A percentile compares a stretch with the other conserved stretches of the same genome.
phyloP scores from a whole-genome alignment of 2,113 vertebrate species.

The Neodontobutis hainanensis region DNA sequence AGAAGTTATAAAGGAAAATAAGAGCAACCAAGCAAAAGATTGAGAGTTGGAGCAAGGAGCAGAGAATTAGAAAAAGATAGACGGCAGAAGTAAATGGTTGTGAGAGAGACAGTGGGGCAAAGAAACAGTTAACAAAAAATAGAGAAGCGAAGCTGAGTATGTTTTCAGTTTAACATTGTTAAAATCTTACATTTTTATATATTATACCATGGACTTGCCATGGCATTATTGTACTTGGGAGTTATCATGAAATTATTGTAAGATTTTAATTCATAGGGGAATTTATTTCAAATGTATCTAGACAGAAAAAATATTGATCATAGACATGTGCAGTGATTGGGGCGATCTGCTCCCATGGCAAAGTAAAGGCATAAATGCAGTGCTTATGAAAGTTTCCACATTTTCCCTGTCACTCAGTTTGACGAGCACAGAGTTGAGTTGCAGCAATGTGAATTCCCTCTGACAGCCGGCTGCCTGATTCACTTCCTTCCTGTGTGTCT shows the following conservation, averaged over 20 bases:
- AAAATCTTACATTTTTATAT: no score
- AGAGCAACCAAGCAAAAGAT: slow-evolving; percentile 37
- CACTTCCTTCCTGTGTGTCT: slow-evolving; percentile 9
- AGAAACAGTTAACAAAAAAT: slow-evolving; percentile 1
- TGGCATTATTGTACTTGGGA: no score
- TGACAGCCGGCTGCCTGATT: slow-evolving; percentile 6
- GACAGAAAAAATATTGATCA: not conserved
- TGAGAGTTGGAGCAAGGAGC: slow-evolving; percentile 10
- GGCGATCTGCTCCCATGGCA: not conserved
- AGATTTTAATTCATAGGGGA: no score
- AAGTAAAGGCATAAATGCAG: slow-evolving; percentile 1
- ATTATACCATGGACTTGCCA: no score
- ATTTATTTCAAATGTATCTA: not conserved
- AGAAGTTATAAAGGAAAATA: slow-evolving; percentile 23
- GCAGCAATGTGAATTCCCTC: slow-evolving; percentile 1
- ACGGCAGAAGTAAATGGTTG: slow-evolving; percentile 19
- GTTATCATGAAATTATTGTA: no score
- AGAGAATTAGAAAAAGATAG: slow-evolving; percentile 14
- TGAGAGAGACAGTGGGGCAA: slow-evolving; percentile 4
- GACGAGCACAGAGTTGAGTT: slow-evolving; percentile 3
- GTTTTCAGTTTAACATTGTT: no score
- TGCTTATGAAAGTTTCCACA: slow-evolving; percentile 4
- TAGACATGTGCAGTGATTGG: slow-evolving; percentile 1
- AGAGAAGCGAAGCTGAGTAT: not conserved
- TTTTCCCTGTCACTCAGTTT: slow-evolving; percentile 5